Percentiles rank a stretch among this genome's conserved stretches.
Conservation (phyloP, 2,113 vertebrate species). For the Paradisaea rubra region DNA sequence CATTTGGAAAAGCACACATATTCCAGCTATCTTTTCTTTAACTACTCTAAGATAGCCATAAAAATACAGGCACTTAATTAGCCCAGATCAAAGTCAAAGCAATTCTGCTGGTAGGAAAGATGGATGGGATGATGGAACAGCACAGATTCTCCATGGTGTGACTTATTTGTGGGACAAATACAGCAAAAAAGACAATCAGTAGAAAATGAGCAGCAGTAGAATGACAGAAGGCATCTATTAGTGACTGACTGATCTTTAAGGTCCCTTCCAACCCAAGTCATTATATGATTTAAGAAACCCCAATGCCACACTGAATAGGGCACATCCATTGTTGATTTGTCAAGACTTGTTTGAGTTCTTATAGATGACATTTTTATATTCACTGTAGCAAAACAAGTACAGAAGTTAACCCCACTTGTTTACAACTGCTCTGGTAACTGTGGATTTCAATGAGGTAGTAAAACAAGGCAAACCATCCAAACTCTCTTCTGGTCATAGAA, state of each 20-base stretch:
- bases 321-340: not conserved
- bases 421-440: not conserved
- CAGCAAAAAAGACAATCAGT: not conserved
- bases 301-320: not conserved
- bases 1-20: not conserved
- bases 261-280: not conserved
- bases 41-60: not conserved
- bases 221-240: not conserved
- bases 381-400: not conserved
- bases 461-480: not conserved
- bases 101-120: not conserved
- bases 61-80: conserved; percentile 34
- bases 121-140: not conserved
- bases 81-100: conserved; percentile 30
- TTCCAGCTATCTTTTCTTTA: not conserved
- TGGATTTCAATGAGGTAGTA: not conserved
- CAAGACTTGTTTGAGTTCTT: not conserved
- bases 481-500: not conserved
- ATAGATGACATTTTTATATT: not conserved
- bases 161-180: not conserved
- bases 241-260: not conserved
- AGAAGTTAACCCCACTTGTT: not conserved
- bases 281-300: not conserved
- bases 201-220: not conserved
- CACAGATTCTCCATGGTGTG: not conserved